Evolutionary conservation across 1,140 invertebrate genomes (phyloP), one percentile per base, ranked within the genome.

Genomic region (Dinoponera quadriceps): DNA sequence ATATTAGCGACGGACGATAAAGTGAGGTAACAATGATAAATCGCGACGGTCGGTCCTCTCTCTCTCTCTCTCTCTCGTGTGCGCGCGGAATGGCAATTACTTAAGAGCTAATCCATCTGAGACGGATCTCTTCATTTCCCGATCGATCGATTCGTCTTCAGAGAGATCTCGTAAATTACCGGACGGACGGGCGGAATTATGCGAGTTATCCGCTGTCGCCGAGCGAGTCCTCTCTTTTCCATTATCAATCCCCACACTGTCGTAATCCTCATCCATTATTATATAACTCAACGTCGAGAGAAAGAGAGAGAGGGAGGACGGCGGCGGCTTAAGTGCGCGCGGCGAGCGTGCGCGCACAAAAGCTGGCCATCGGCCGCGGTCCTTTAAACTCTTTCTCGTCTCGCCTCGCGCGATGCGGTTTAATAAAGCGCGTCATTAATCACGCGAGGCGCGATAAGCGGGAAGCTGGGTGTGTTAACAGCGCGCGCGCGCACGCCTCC

Each of bases 351-450:
- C 16, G 49, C 74, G n/a, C 38, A 9, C 38, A 9, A 75, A 49
- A 49, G 44, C 48, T 74, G 16, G n/a, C 33, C 13, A 38, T 27
- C 22, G 25, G 14, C 20, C 20, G 18, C 44, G 73, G 18, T 66
- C 74, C 66, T 77, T 77, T 38, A 57, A 44, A 69, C 65, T 57
- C 75, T 71, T 69, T 44, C 65, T 29, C 63, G 75, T 20, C 9
- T 13, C 22, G 49, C 7, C 33, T 80, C 57, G 44, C 57, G 44
- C 25, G 65, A 80, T 29, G 33, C 25, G n/a, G 22, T 80, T 80
- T 69, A 80, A 80, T 80, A 80, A 80, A 80, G 54, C 63, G 65
- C 75, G 14, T 44, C 65, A 69, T 80, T 80, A 80, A 80, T 80
- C 65, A 80, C 54, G 11, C 18, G 65, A 27, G 7, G 14, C n/a